Evolutionary conservation across 2,888 invertebrate genomes (phyloP).

Genomic region (Andrena hattorfiana): DNA sequence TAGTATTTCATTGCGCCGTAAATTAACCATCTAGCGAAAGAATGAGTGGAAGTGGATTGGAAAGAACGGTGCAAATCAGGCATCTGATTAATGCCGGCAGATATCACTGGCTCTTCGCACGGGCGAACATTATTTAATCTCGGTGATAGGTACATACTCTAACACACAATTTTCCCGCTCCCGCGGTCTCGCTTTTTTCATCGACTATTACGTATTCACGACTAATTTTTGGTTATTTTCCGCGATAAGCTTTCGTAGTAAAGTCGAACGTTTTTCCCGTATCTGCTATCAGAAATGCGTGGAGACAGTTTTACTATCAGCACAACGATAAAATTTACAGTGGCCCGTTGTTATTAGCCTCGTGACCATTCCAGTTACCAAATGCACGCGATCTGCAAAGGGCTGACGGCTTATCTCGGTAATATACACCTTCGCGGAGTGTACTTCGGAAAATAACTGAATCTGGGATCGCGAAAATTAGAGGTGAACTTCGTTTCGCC

Average conservation of each 20-base stretch:
- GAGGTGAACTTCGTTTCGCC: conserved; percentile 9
- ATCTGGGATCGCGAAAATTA: conserved; percentile 9
- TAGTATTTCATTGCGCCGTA: conserved; percentile 38
- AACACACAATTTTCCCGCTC: neutral
- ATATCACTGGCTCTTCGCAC: conserved; percentile 45
- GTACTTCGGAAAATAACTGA: conserved; percentile 9
- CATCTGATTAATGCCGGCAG: conserved; percentile 58
- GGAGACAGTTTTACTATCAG: conserved; percentile 31
- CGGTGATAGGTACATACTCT: neutral
- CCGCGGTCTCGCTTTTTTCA: neutral
- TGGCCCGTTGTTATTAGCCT: conserved; percentile 10
- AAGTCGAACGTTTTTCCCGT: neutral
- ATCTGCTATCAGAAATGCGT: conserved; percentile 1
- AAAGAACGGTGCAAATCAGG: conserved; percentile 25
- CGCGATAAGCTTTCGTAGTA: conserved; percentile 22
- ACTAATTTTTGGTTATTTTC: conserved; percentile 17
- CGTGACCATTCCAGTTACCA: conserved; percentile 7
- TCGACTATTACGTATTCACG: neutral
- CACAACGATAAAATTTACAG: conserved; percentile 38
- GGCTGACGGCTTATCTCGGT: conserved; percentile 3
- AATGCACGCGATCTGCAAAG: conserved; percentile 30
- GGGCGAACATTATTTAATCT: neutral
- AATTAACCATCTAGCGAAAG: conserved; percentile 38
- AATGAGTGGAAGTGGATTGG: conserved; percentile 48
- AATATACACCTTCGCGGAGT: conserved; percentile 1